These are phyloP conservation scores for Physocephala rufipes DNA, from an alignment of 2,888 invertebrate species.

Conservation along the genomic window DNA sequence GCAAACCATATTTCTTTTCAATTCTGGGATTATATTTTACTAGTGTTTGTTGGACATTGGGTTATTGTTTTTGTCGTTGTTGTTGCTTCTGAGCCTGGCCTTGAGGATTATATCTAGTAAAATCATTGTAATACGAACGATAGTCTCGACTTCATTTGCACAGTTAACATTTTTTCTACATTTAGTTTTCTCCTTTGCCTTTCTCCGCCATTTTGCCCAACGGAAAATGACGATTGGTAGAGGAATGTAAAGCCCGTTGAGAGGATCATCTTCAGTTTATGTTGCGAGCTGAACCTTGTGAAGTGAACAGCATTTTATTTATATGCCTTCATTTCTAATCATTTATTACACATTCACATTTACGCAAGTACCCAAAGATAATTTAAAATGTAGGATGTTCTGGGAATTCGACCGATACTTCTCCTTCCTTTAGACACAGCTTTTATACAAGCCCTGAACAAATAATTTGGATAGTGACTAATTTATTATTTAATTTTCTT, in stretches of 20 bases:
- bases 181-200: background rate
- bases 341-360: background rate
- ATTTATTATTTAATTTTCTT: too few species aligned
- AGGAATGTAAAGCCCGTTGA: too few species aligned
- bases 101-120: background rate
- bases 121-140: slow-evolving; percentile 8
- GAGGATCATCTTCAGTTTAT: background rate
- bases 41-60: too few species aligned
- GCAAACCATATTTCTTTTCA: background rate
- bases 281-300: background rate
- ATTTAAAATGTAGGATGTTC: background rate
- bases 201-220: too few species aligned
- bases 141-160: slow-evolving; percentile 2
- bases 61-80: too few species aligned
- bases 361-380: background rate
- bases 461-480: too few species aligned
- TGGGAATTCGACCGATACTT: background rate
- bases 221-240: too few species aligned
- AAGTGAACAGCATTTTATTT: slow-evolving; percentile 16
- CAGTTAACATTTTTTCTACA: slow-evolving; percentile 9
- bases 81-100: slow-evolving; percentile 31
- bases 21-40: background rate
- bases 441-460: too few species aligned
- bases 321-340: slow-evolving; percentile 14
- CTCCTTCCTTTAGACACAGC: too few species aligned